Base-by-base conservation (phyloP, 2,888 invertebrate genomes). In the Oscheius sp. region DNA sequence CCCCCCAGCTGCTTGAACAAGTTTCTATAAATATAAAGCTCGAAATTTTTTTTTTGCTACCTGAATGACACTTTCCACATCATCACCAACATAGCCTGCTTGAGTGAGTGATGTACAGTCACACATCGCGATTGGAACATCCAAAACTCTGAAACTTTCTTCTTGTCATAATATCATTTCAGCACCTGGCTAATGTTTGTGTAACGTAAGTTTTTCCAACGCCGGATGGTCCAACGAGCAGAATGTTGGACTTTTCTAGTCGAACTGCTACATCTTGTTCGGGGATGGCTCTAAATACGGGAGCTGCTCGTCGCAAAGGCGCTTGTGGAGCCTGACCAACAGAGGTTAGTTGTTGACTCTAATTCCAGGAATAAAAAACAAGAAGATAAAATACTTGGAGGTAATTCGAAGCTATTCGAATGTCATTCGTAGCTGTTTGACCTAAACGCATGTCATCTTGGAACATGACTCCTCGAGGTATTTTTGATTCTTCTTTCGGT, bases 221-320 rank as follows among this genome's bases (percentile, higher is more conserved):
- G 62, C 97, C 97, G 0, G 97, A 97, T 22, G 97, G 97, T 14
- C 97, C 97, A 59, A 97, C 89, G 84, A 98, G 90, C 28, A 98
- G 90, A 63, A 98, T 95, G 87, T 98, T 98, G 86, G 89, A 94
- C 88, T 97, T 97, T 87, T 96, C 96, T 67, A 96, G 88, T 78
- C 92, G 90, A 38, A 94, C 76, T n/a, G 64, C 38, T 5, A 65
- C 68, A 32, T 79, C 79, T 47, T 79, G 74, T 24, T 79, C 79
- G 1, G 79, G 79, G 9, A 79, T 71, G 8, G 79, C 57, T 24
- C 76, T 68, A 71, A 79, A 79, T 2, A 73, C 62, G 12, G 79
- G 79, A 2, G 78, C 71, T 1, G 51, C n/a, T 32, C 62, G 26
- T 32, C 54, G 51, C 12, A 63, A 12, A 4, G 49, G 36, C n/a